Percentiles rank a stretch among this genome's conserved stretches.
These are phyloP conservation scores for Drosophila biarmipes DNA, from an alignment of 1,140 invertebrate genomes.

Conservation along the genomic window DNA sequence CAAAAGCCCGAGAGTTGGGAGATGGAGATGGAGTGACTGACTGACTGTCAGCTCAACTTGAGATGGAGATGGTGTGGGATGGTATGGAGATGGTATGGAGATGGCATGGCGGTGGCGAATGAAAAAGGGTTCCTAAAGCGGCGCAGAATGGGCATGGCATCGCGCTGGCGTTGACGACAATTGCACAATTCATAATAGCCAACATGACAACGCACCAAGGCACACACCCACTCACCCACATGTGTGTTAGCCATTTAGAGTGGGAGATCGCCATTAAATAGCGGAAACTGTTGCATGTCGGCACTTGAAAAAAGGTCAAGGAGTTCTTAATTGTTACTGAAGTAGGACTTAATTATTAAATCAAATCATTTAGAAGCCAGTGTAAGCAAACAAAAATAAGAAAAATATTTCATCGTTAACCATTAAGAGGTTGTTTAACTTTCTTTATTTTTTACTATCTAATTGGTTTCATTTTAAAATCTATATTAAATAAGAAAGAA, in stretches of 20 bases:
- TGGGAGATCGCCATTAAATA: constrained; percentile 49
- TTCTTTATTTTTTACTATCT: too few relatives aligned
- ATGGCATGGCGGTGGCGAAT: background rate
- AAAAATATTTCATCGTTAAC: too few relatives aligned
- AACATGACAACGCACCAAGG: constrained; percentile 56
- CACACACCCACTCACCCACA: constrained; percentile 5
- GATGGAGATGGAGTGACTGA: constrained; percentile 11
- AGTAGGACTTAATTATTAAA: too few relatives aligned
- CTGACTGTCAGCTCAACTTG: constrained; percentile 33
- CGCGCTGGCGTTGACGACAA: constrained; percentile 75
- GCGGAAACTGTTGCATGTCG: constrained; percentile 55
- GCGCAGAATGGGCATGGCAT: constrained; percentile 25
- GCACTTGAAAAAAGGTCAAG: constrained; percentile 17
- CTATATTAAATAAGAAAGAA: too few relatives aligned
- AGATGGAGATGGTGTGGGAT: constrained; percentile 5
- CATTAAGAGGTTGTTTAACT: too few relatives aligned
- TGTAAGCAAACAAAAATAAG: too few relatives aligned
- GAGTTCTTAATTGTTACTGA: too few relatives aligned
- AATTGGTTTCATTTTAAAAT: too few relatives aligned
- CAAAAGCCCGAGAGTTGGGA: background rate
- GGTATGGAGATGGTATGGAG: background rate
- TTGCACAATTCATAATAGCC: constrained; percentile 82
- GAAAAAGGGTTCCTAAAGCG: constrained; percentile 15
- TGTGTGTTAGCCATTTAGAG: constrained; percentile 60
- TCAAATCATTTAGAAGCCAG: too few relatives aligned